phyloP scores from a whole-genome alignment of 2,888 invertebrate species.

The Pogonocherus hispidulus region DNA sequence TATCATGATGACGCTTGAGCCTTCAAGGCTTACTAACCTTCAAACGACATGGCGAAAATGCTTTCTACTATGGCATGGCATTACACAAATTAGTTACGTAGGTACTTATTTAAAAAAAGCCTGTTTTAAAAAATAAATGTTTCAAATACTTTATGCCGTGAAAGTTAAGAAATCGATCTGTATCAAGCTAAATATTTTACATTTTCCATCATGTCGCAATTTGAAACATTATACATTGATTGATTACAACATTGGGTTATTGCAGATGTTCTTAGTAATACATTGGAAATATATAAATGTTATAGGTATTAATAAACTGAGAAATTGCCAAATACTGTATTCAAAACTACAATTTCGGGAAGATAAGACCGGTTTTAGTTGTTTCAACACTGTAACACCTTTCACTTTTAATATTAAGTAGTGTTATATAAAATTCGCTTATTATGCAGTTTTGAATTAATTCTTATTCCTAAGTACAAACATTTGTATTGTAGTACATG shows the following conservation, averaged over 20 bases:
- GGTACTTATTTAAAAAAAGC: too few relatives aligned
- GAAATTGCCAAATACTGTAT: conserved; percentile 8
- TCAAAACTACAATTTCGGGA: conserved; percentile 12
- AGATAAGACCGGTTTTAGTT: conserved; percentile 38
- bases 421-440: conserved; percentile 38
- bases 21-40: not conserved
- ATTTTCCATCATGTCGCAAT: not conserved
- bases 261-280: too few relatives aligned
- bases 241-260: too few relatives aligned
- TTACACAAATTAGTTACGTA: not conserved
- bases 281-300: too few relatives aligned
- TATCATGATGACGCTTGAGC: too few relatives aligned
- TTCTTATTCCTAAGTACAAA: too few relatives aligned
- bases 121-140: not conserved
- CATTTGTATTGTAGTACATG: too few relatives aligned
- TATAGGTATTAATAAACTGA: too few relatives aligned
- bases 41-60: not conserved
- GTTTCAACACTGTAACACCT: conserved; percentile 40
- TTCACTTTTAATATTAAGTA: conserved; percentile 39
- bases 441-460: conserved; percentile 8
- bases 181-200: not conserved
- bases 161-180: not conserved
- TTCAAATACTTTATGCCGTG: not conserved
- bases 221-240: not conserved
- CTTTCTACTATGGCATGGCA: not conserved